phyloP scores from a whole-genome alignment of 2,888 invertebrate species.

The Ophioninae sp. region DNA sequence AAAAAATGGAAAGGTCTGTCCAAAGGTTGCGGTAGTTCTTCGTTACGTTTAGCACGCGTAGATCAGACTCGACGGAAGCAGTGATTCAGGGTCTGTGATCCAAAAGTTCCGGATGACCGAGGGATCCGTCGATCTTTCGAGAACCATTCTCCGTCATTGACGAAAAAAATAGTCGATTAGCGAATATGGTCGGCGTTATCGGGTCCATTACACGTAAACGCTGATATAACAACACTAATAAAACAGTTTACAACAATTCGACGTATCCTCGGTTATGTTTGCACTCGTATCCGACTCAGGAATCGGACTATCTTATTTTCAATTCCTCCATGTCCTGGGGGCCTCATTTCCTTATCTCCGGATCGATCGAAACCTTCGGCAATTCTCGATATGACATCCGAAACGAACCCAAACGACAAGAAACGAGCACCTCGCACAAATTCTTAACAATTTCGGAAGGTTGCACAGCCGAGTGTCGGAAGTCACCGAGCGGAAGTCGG shows the following conservation, averaged over 20 bases:
- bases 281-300: slow-evolving; percentile 35
- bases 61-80: background rate
- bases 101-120: background rate
- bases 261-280: slow-evolving; percentile 43
- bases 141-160: background rate
- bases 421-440: background rate
- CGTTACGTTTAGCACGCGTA: background rate
- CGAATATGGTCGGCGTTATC: background rate
- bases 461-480: slow-evolving; percentile 11
- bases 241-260: slow-evolving; percentile 38
- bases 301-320: slow-evolving; percentile 11
- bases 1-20: too few relatives aligned
- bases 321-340: background rate
- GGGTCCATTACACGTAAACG: slow-evolving; percentile 13
- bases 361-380: background rate
- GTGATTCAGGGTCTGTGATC: background rate
- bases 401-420: background rate
- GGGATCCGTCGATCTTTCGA: background rate
- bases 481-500: background rate
- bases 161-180: background rate
- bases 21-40: background rate
- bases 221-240: slow-evolving; percentile 34
- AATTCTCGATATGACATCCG: background rate
- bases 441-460: background rate
- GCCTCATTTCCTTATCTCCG: background rate